These are phyloP conservation scores for Colossoma macropomum DNA, from an alignment of 2,113 vertebrate genomes.

Conservation along the genomic window DNA sequence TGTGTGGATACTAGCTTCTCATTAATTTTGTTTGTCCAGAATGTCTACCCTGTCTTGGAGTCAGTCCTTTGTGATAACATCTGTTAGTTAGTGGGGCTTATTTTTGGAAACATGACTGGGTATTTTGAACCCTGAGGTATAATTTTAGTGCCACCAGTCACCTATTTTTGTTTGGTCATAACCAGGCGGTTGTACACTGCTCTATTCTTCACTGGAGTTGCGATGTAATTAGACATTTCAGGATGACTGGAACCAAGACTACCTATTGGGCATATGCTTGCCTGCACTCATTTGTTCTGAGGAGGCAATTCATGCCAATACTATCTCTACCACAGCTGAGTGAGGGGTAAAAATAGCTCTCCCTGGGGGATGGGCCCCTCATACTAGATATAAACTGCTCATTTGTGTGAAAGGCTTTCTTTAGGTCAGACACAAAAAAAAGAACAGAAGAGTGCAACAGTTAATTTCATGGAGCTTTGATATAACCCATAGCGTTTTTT, in stretches of 20 bases:
- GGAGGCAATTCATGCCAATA: conserved; percentile 50
- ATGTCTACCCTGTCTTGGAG: background rate
- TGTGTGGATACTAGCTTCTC: background rate
- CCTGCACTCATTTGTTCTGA: conserved; percentile 35
- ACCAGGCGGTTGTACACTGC: background rate
- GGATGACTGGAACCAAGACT: background rate
- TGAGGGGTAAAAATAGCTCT: conserved; percentile 57
- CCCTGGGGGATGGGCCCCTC: conserved; percentile 45
- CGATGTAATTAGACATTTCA: conserved; percentile 1
- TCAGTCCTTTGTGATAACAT: background rate
- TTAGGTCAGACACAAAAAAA: background rate
- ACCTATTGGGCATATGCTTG: background rate
- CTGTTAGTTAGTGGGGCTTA: background rate
- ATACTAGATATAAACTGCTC: conserved; percentile 32
- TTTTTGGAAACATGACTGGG: background rate
- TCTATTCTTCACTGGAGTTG: background rate
- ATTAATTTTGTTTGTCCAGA: background rate
- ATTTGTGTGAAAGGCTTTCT: conserved; percentile 40
- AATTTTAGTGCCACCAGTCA: background rate
- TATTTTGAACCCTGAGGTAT: background rate
- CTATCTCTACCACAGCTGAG: conserved; percentile 52
- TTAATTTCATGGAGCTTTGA: background rate
- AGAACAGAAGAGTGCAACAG: background rate
- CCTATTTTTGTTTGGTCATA: background rate
- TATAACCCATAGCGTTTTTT: background rate